A percentile compares a stretch with the other conserved stretches of the same genome.
These are phyloP conservation scores for Macrocentrus cingulum DNA, from an alignment of 1,140 invertebrate genomes.

Conservation along the genomic window DNA sequence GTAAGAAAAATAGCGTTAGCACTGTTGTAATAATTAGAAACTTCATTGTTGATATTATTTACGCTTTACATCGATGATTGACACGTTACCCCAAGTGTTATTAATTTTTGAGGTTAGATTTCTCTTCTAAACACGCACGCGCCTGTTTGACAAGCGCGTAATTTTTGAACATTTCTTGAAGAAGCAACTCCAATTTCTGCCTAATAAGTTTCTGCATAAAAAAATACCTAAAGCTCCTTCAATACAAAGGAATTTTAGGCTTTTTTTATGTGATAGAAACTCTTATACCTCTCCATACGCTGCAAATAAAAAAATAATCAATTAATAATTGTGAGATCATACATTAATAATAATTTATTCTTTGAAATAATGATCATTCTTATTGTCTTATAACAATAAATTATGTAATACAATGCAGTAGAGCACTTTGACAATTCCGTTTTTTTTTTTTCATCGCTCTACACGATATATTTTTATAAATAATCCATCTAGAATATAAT, in stretches of 20 bases:
- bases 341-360: constrained; percentile 39
- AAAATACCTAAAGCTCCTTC: no score
- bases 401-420: constrained; percentile 9
- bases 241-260: no score
- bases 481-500: constrained; percentile 32
- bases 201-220: no score
- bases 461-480: constrained; percentile 7
- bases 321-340: background rate
- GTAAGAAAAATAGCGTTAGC: background rate
- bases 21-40: constrained; percentile 22
- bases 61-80: no score
- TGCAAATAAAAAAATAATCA: background rate
- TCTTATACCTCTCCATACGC: no score
- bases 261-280: background rate
- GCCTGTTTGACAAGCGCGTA: no score
- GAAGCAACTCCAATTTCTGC: no score
- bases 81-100: no score
- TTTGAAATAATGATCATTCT: constrained; percentile 47
- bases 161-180: no score
- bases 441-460: background rate
- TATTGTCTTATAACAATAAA: constrained; percentile 15
- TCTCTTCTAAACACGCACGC: no score
- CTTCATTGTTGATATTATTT: constrained; percentile 21
- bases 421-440: constrained; percentile 5
- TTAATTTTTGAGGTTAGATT: no score